Base-by-base conservation (phyloP, 2,797 vertebrate genomes). In the Esox masquinongy region DNA sequence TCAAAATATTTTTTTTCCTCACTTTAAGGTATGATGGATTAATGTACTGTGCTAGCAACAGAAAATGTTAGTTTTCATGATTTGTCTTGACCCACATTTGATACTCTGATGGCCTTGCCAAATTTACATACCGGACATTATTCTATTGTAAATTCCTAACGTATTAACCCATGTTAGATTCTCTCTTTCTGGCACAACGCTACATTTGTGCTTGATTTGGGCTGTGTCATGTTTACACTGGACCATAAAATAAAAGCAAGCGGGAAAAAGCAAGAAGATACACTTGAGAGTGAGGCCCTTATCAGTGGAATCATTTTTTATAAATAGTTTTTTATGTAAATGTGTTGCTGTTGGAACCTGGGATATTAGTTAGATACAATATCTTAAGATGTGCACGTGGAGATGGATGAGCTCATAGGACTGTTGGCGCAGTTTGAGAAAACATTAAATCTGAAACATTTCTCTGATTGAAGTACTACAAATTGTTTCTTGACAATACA, bases 191-290 rank as follows among this genome's bases (percentile, higher is more conserved):
- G 72, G 50, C 34, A 11, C 70, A 74, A 80, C 29, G 29, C 73
- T 79, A 67, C 73, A 71, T 29, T 66, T 76, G 73, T 68, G 73
- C 83, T 77, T 82, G 68, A 80, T 74, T 39, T 72, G 59, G 72
- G 68, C 53, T 1, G 19, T 81, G 64, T 66, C 22, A 72, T 79
- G 82, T 86, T 91, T 83, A 86, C 87, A 79, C 50, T 82, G 77
- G 88, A 59, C 76, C 75, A 77, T 86, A 82, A 84, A 89, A 85
- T 77, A 83, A 85, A 87, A 87, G 85, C 81, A 87, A 89, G 87
- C 79, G 82, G 47, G 63, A 70, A 3, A 12, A 24, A 26, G 70
- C 64, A 77, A 74, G 77, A 82, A 80, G 87, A 89, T 77, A 74
- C 68, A 50, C 34, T 64, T 39, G 39, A 59, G 71, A 79, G 53